Conservation (phyloP, 2,888 invertebrate genomes). For the Idaea biselata region DNA sequence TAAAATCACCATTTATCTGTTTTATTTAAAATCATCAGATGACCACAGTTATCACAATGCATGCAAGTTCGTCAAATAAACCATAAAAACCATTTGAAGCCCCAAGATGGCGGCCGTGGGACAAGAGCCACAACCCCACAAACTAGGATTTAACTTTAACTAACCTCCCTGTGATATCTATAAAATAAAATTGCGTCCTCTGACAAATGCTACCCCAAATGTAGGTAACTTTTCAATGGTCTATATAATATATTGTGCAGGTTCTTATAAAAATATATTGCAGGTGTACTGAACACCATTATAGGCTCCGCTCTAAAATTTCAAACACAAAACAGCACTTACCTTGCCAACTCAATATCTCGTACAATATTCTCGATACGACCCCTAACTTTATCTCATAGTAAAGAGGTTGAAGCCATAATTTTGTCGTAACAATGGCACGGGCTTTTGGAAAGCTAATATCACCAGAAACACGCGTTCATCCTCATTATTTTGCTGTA, state of each 20-base stretch:
- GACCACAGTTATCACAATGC: background rate
- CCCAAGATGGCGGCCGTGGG: no score
- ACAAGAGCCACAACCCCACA: no score
- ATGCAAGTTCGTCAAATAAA: no score
- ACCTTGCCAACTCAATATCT: background rate
- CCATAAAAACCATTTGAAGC: no score
- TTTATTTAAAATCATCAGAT: conserved; percentile 25
- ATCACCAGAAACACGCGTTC: conserved; percentile 1
- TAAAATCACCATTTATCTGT: conserved; percentile 39
- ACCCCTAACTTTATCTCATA: background rate
- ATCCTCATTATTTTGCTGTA: background rate
- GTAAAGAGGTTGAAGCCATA: background rate
- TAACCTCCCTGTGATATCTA: no score
- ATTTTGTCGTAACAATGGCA: background rate
- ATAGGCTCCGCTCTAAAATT: background rate
- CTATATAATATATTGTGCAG: background rate
- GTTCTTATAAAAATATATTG: background rate
- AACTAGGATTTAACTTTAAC: no score
- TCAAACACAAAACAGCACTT: conserved; percentile 1
- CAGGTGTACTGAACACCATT: background rate
- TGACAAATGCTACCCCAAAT: no score
- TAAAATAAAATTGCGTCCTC: no score
- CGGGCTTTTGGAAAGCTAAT: background rate
- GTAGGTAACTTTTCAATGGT: no score
- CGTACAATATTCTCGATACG: background rate